Percentiles rank a stretch among this genome's conserved stretches.
phyloP scores from a whole-genome alignment of 2,888 invertebrate genomes.

The Bhutanitis thaidina region DNA sequence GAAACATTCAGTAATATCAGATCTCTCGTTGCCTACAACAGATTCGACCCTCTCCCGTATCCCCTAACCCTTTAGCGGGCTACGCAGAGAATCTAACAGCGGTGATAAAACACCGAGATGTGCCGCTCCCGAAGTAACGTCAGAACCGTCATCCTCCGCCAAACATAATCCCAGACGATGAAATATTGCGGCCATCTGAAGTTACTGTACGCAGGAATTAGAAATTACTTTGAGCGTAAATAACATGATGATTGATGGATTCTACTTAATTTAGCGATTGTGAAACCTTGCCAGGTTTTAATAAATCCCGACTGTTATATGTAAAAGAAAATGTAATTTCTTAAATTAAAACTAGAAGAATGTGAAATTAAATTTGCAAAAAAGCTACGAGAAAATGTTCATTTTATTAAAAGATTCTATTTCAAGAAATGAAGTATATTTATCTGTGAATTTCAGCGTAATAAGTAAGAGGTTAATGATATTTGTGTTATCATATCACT shows the following conservation, averaged over 20 bases:
- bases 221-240: constrained; percentile 20
- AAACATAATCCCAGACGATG: constrained; percentile 13
- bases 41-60: constrained; percentile 2
- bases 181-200: constrained; percentile 11
- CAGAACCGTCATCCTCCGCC: constrained; percentile 1
- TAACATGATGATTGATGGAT: constrained; percentile 17
- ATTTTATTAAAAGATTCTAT: too few species aligned
- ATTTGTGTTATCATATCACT: too few species aligned
- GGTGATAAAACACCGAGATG: constrained; percentile 13
- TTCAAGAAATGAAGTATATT: too few species aligned
- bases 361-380: too few species aligned
- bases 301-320: neutral
- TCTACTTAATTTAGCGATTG: constrained; percentile 11
- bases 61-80: neutral
- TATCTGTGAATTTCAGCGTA: too few species aligned
- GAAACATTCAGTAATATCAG: constrained; percentile 6
- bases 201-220: constrained; percentile 11
- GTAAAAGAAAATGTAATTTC: too few species aligned
- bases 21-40: constrained; percentile 2
- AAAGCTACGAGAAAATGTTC: too few species aligned
- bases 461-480: too few species aligned
- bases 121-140: neutral
- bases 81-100: constrained; percentile 12
- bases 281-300: neutral
- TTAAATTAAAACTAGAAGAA: too few species aligned